Conservation (phyloP, 1,140 invertebrate species). For the Leguminivora glycinivorella region DNA sequence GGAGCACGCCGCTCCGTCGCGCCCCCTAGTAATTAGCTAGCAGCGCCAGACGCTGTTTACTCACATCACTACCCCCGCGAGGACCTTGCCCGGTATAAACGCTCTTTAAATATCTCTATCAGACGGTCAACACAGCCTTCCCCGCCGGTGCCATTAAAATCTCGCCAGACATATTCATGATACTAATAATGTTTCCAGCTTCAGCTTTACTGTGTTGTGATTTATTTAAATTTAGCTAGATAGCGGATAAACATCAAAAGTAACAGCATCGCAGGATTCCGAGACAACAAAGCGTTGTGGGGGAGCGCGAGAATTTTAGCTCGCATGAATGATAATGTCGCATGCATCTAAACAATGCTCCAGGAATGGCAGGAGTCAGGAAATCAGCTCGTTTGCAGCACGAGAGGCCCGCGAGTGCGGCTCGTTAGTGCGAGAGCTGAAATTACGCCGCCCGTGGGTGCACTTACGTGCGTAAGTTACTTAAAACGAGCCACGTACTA, state of each 20-base stretch:
- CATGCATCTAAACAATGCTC: constrained; percentile 47
- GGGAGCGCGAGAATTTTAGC: neutral
- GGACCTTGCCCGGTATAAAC: constrained; percentile 28
- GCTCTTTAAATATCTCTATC: constrained; percentile 28
- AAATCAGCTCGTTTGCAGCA: constrained; percentile 61
- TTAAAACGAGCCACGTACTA: constrained; percentile 40
- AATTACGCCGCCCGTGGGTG: constrained; percentile 63
- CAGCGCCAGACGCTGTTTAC: constrained; percentile 30
- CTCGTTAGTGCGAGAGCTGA: constrained; percentile 69
- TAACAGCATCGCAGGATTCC: constrained; percentile 4
- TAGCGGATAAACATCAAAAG: neutral
- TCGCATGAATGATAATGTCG: constrained; percentile 9
- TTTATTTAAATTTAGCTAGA: constrained; percentile 13
- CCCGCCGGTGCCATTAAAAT: constrained; percentile 1
- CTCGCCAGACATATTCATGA: neutral
- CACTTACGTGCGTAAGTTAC: constrained; percentile 59
- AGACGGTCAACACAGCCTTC: neutral
- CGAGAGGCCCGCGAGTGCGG: constrained; percentile 59
- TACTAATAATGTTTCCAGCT: neutral
- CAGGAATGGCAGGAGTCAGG: constrained; percentile 64
- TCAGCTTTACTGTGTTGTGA: neutral
- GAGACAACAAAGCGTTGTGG: constrained; percentile 13
- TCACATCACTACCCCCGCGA: constrained; percentile 29
- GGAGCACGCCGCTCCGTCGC: constrained; percentile 22
- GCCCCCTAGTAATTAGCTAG: constrained; percentile 32